Conservation (phyloP, 2,888 invertebrate genomes). For the Eilema sororculum region DNA sequence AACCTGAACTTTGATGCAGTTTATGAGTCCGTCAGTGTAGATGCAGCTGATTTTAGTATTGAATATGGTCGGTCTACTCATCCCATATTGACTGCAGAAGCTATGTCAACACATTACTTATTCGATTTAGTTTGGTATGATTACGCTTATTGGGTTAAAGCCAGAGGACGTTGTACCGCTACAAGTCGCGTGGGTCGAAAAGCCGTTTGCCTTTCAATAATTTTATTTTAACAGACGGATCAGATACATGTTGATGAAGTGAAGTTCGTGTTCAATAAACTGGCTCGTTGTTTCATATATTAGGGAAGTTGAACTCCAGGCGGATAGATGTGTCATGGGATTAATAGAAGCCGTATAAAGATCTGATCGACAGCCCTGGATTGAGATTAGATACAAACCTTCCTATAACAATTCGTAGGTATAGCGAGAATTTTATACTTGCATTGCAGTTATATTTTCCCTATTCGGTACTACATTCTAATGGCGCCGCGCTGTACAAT, state of each 20-base stretch:
- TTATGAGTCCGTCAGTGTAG: too few species aligned
- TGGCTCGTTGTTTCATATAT: constrained; percentile 1
- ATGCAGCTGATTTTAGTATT: too few species aligned
- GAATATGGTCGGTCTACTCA: too few species aligned
- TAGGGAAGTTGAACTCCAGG: constrained; percentile 4
- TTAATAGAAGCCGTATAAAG: constrained; percentile 38
- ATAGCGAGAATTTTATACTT: neutral
- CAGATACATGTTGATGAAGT: constrained; percentile 13
- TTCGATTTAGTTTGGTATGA: constrained; percentile 7
- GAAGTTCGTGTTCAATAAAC: neutral
- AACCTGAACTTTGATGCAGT: too few species aligned
- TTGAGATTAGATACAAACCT: constrained; percentile 8
- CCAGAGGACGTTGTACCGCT: constrained; percentile 15
- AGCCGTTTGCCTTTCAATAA: constrained; percentile 12
- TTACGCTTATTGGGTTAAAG: constrained; percentile 8
- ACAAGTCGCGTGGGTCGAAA: constrained; percentile 16
- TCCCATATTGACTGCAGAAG: neutral
- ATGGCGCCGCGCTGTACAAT: neutral
- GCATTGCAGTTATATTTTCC: neutral
- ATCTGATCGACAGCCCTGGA: constrained; percentile 21
- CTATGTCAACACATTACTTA: constrained; percentile 4
- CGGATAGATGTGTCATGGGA: constrained; percentile 20
- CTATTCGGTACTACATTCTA: neutral
- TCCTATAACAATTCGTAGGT: neutral
- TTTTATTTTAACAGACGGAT: constrained; percentile 12